Conservation (phyloP, 2,113 vertebrate genomes). For the Macheiramphus alcinus region DNA sequence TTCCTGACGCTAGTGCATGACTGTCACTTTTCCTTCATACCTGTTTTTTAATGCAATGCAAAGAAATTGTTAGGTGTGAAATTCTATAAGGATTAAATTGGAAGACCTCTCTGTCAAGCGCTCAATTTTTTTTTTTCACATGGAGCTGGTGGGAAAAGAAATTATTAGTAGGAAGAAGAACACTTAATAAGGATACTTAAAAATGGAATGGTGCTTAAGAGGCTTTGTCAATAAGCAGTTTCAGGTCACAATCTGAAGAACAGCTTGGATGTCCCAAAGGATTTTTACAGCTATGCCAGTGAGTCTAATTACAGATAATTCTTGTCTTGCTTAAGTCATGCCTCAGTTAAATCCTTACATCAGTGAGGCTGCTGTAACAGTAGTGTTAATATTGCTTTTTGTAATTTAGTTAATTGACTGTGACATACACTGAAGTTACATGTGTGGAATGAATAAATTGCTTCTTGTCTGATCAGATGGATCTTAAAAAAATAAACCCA, state of each 20-base stretch:
- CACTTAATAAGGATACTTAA: constrained; percentile 26
- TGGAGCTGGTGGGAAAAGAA: background rate
- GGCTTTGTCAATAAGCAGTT: constrained; percentile 44
- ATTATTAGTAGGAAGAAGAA: background rate
- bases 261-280: constrained; percentile 36
- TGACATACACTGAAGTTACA: background rate
- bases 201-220: constrained; percentile 46
- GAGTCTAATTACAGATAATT: constrained; percentile 57
- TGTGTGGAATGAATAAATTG: background rate
- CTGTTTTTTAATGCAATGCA: background rate
- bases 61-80: background rate
- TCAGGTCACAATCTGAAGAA: constrained; percentile 4
- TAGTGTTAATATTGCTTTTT: background rate
- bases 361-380: background rate
- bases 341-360: background rate
- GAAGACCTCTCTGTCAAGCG: background rate
- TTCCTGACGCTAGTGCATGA: background rate
- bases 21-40: background rate
- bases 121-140: background rate
- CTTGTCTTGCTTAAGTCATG: background rate
- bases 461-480: background rate
- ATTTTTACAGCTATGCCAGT: constrained; percentile 22
- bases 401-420: constrained; percentile 1
- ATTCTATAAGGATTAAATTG: background rate
- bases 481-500: background rate